Base-by-base conservation (phyloP, 2,888 invertebrate genomes). In the Urechis unicinctus region DNA sequence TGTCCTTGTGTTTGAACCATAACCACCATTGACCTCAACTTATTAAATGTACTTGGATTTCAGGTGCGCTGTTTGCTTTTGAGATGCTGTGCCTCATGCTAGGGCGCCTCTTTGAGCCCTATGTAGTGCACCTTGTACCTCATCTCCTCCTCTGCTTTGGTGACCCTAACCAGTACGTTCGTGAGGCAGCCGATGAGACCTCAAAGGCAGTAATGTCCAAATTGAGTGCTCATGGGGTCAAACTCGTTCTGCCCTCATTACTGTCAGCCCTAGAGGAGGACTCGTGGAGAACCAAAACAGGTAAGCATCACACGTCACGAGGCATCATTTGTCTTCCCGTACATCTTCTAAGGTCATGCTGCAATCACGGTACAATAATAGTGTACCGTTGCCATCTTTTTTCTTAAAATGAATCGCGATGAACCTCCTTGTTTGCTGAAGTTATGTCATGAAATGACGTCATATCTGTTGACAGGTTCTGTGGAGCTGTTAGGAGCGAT, bases 31-130 rank as follows among this genome's bases (percentile, higher is more conserved):
- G 28, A 29, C 30, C 3, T 13, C 50, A 6, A 22, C 36, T 9
- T 9, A 6, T 21, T 26, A 9, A 9, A 9, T 48, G 36, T 57
- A 9, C 45, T 53, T 71, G 73, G 1, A n/a, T n/a, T n/a, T n/a
- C 76, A 87, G 88, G 92, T 52, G 94, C 96, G 0, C 81, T 98
- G 52, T 92, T 98, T 81, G 96, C 96, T 0, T 91, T 98, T 80
- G 97, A 97, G 82, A 93, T 95, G 86, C 83, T 96, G 46, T 95
- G 94, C 79, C 86, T 87, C 67, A 91, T 91, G 85, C 83, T 98
- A 69, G 97, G 97, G 0, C 87, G 95, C 47, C 82, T 97, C 56
- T 98, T 98, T 81, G 98, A 98, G 80, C 98, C 98, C 0, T 98
- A 98, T 81, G 92, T 98, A 59, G 93, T 98, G 53, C 94, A 96